Conservation (phyloP, 2,888 invertebrate genomes). For the Athalia cordata region DNA sequence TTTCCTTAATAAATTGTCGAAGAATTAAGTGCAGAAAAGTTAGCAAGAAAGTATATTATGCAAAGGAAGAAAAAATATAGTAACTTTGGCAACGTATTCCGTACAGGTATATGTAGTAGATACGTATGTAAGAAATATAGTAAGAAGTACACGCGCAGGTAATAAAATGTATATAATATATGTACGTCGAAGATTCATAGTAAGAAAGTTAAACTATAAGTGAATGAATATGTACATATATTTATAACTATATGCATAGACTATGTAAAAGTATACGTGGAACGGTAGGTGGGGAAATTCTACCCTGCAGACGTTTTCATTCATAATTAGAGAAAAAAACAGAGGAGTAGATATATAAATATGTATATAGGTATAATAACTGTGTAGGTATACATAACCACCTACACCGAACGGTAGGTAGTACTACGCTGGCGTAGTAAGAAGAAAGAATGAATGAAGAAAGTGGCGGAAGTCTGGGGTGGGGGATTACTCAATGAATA, state of each 20-base stretch:
- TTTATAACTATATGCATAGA: neutral
- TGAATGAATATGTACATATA: neutral
- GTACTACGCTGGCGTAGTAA: constrained; percentile 71
- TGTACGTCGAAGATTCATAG: constrained; percentile 4
- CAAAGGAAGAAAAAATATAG: no score
- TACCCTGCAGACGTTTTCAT: constrained; percentile 67
- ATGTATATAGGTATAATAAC: constrained; percentile 10
- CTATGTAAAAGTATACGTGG: constrained; percentile 35
- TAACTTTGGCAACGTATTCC: no score
- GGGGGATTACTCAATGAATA: constrained; percentile 70
- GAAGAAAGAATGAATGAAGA: constrained; percentile 74
- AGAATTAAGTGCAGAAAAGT: no score
- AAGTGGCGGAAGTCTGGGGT: constrained; percentile 60
- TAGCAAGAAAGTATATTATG: no score
- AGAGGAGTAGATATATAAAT: constrained; percentile 55
- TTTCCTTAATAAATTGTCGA: no score
- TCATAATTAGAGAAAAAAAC: constrained; percentile 73
- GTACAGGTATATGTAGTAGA: no score
- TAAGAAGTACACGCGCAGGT: neutral
- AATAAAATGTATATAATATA: neutral
- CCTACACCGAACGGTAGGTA: constrained; percentile 47
- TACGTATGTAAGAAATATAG: neutral
- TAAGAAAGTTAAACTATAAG: constrained; percentile 30
- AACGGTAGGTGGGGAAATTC: constrained; percentile 48
- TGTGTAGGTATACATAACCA: neutral